Evolutionary conservation across 2,797 vertebrate species (phyloP).

Genomic region (Lepilemur ruficaudatus): DNA sequence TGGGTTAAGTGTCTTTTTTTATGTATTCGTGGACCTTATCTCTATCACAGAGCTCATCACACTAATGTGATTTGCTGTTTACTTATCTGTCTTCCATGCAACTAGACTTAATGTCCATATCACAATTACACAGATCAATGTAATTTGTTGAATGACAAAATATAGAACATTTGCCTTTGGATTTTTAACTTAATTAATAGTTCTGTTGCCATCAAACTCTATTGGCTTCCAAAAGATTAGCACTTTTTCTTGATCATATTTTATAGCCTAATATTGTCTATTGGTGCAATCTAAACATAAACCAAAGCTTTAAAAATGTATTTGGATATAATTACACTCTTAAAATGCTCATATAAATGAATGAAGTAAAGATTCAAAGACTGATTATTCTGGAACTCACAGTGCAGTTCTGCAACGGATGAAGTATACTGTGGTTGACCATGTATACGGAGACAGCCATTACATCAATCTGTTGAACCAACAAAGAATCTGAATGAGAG

Average conservation of each 20-base stretch:
- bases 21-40: not conserved
- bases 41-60: not conserved
- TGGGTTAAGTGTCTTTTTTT: not conserved
- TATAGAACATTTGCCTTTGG: not conserved
- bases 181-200: constrained; percentile 16
- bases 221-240: not conserved
- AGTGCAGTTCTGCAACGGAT: not conserved
- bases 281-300: not conserved
- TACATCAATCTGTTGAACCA: constrained; percentile 1
- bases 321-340: not conserved
- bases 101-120: not conserved
- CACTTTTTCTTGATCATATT: not conserved
- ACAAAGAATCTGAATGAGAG: constrained; percentile 57
- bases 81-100: not conserved
- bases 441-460: not conserved
- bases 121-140: constrained; percentile 13
- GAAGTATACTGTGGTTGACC: not conserved
- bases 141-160: not conserved
- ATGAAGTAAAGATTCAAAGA: not conserved
- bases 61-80: not conserved
- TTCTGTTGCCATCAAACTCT: not conserved
- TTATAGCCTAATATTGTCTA: constrained; percentile 4
- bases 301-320: not conserved
- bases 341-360: not conserved
- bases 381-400: not conserved